Percentiles rank a stretch among this genome's conserved stretches.
Conservation (phyloP, 2,113 vertebrate genomes). For the Thomomys bottae region DNA sequence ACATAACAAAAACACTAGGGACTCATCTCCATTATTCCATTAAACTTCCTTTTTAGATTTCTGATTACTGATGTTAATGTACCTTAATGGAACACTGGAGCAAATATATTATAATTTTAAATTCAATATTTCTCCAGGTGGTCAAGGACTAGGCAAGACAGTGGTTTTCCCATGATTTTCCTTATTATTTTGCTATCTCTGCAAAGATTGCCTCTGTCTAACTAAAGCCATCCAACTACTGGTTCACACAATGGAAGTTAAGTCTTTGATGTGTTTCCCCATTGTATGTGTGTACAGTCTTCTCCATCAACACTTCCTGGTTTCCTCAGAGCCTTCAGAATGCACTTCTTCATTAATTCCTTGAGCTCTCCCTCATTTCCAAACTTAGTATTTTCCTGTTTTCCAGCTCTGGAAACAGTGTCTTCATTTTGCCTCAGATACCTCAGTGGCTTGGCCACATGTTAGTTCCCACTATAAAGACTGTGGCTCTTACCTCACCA, state of each 20-base stretch:
- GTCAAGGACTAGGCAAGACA: slow-evolving; percentile 9
- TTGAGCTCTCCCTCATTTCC: not conserved
- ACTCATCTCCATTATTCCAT: slow-evolving; percentile 69
- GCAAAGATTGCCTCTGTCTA: not conserved
- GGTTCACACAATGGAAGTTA: not conserved
- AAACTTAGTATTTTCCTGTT: not conserved
- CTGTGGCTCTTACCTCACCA: not conserved
- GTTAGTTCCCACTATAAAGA: not conserved
- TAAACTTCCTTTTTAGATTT: slow-evolving; percentile 65
- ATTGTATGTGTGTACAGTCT: not conserved
- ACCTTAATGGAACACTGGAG: slow-evolving; percentile 46
- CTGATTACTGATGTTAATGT: slow-evolving; percentile 73
- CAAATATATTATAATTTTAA: slow-evolving; percentile 67
- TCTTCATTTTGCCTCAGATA: not conserved
- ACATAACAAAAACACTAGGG: slow-evolving; percentile 61
- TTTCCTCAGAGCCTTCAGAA: not conserved
- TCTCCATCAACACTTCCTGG: not conserved
- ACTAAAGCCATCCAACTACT: too few species aligned
- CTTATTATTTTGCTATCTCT: slow-evolving; percentile 22
- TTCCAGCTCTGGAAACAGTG: not conserved
- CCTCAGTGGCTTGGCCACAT: not conserved
- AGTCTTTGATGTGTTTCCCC: not conserved
- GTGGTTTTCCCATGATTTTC: slow-evolving; percentile 26
- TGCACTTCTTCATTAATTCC: not conserved
- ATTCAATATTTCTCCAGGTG: slow-evolving; percentile 64